These are phyloP conservation scores for Poecilia gillii DNA, from an alignment of 2,797 vertebrate genomes.

Conservation along the genomic window DNA sequence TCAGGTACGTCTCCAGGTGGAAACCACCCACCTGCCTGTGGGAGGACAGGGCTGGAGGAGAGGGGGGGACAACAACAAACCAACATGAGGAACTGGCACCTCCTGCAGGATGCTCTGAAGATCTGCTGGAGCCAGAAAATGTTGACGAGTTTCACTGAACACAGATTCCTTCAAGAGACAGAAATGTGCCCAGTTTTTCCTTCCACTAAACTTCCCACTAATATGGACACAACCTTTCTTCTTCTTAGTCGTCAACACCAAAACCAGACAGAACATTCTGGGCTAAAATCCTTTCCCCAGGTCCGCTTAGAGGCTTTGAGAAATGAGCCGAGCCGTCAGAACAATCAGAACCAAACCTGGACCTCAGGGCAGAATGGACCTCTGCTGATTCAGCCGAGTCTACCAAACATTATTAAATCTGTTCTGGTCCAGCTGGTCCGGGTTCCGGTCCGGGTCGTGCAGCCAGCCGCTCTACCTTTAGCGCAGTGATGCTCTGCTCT, in stretches of 20 bases:
- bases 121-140: not conserved
- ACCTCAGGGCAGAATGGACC: not conserved
- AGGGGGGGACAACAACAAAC: constrained; percentile 10
- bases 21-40: constrained; percentile 70
- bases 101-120: not conserved
- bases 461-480: not conserved
- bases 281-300: not conserved
- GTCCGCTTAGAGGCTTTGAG: not conserved
- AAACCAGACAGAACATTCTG: not conserved
- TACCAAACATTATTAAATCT: too few relatives aligned
- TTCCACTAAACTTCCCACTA: not conserved
- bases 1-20: constrained; percentile 87
- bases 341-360: not conserved
- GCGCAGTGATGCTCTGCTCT: not conserved
- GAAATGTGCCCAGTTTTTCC: not conserved
- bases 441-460: not conserved
- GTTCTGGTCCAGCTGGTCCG: not conserved
- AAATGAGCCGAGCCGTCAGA: too few relatives aligned
- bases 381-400: not conserved
- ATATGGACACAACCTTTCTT: not conserved
- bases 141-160: not conserved
- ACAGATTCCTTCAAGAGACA: not conserved
- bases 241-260: not conserved
- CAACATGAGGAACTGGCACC: not conserved
- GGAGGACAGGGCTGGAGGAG: constrained; percentile 72